Conservation (phyloP, 2,888 invertebrate species). For the Cyaniris semiargus region DNA sequence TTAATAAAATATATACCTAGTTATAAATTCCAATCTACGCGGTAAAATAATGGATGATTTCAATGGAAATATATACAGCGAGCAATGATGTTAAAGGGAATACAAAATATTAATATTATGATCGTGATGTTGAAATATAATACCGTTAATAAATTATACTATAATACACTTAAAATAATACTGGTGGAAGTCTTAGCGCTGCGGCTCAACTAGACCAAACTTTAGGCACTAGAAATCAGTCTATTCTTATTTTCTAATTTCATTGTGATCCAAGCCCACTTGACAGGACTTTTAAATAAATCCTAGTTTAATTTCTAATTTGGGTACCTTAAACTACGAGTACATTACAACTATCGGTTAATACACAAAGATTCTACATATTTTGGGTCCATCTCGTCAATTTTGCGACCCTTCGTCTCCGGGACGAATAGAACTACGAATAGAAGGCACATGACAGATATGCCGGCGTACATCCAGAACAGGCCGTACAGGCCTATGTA, state of each 20-base stretch:
- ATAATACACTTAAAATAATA: slow-evolving; percentile 46
- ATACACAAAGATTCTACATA: slow-evolving; percentile 80
- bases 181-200: slow-evolving; percentile 43
- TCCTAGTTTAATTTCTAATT: neutral
- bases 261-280: neutral
- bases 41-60: neutral
- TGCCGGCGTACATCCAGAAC: slow-evolving; percentile 92
- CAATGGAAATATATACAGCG: neutral
- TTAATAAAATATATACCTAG: too few species aligned
- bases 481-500: slow-evolving; percentile 88
- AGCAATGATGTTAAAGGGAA: neutral
- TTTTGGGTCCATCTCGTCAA: slow-evolving; percentile 92
- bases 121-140: slow-evolving; percentile 2
- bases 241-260: slow-evolving; percentile 37
- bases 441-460: slow-evolving; percentile 88
- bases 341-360: slow-evolving; percentile 67
- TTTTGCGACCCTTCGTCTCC: slow-evolving; percentile 93
- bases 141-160: slow-evolving; percentile 19
- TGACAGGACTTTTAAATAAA: neutral
- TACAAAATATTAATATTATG: neutral
- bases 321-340: slow-evolving; percentile 36
- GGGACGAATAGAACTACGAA: slow-evolving; percentile 93
- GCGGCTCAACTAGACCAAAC: slow-evolving; percentile 14
- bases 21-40: neutral
- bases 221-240: slow-evolving; percentile 44